Evolutionary conservation across 2,888 invertebrate species (phyloP), one percentile per base, ranked within the genome.

Genomic region (Phalangium opilio): DNA sequence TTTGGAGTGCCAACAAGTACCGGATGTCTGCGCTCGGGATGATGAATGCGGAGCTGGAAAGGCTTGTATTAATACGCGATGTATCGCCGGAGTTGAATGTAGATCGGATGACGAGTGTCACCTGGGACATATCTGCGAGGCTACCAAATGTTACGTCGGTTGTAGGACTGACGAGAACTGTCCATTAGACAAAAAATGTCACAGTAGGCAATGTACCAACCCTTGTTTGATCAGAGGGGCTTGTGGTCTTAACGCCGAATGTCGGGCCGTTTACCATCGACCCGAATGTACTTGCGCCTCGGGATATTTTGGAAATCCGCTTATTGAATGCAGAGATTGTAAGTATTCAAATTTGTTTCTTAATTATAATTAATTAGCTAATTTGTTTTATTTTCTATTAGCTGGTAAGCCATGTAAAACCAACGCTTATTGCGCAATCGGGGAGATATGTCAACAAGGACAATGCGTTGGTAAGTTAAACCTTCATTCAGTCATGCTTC

Each of bases 381-480:
- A 11, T 34, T 1, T 34, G 11, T 34, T 34, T 34, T 33, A 12
- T 34, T 34, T 36, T 36, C 17, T 1, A n/a, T 35, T 20, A 53
- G 53, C 50, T 44, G 49, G 49, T 20, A 48, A 48, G 14, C 79
- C 81, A 63, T 85, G 84, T 73, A 76, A 79, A 69, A 79, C 79
- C 65, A 81, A 84, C 70, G 78, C 77, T 64, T 81, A 85, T 70
- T 85, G 85, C 71, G 79, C 81, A 70, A 78, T 79, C 64, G 78
- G 74, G 58, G 81, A 83, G 72, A 80, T 82, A 63, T 85, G 85
- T 70, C 41, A 50, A 17, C 49, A 49, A 17, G 55, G 54, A 8
- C 47, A 56, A 44, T 57, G 57, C 38, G 42, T 50, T 41, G 51
- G 55, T 55, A 51, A 38, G 43, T 14, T 18, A 17, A 19, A 2